phyloP scores from a whole-genome alignment of 2,888 invertebrate genomes.

The Polyploca ridens region DNA sequence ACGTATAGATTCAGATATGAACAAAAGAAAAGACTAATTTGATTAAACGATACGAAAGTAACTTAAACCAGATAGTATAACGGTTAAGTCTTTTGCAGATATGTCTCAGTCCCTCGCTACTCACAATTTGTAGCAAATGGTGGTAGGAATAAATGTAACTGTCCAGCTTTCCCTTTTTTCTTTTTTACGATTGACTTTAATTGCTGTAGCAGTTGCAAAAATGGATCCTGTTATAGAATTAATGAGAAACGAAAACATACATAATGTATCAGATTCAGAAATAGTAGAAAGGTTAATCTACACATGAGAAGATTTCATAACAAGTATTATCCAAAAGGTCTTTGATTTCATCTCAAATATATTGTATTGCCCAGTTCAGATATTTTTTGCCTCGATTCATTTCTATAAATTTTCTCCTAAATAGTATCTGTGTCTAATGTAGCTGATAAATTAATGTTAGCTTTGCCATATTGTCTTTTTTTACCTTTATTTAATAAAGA shows the following conservation, averaged over 20 bases:
- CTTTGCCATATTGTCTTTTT: neutral
- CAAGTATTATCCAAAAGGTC: neutral
- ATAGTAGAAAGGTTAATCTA: neutral
- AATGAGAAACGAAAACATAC: neutral
- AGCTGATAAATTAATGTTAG: neutral
- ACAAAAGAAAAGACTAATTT: constrained; percentile 2
- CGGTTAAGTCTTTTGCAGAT: neutral
- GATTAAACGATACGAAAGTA: neutral
- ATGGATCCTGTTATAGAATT: neutral
- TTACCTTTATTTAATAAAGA: neutral
- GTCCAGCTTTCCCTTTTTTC: neutral
- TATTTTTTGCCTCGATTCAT: neutral
- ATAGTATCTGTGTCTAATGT: neutral
- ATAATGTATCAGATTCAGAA: neutral
- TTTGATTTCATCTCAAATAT: too few relatives aligned
- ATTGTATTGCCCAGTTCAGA: neutral
- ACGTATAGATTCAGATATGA: neutral
- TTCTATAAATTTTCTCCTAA: neutral
- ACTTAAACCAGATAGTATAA: neutral
- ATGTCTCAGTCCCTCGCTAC: neutral
- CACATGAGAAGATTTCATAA: neutral
- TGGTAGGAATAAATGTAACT: neutral
- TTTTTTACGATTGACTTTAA: constrained; percentile 1
- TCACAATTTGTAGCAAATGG: neutral
- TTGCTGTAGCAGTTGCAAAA: neutral